Base-by-base conservation (phyloP, 2,797 vertebrate species). In the Acridotheres tristis region DNA sequence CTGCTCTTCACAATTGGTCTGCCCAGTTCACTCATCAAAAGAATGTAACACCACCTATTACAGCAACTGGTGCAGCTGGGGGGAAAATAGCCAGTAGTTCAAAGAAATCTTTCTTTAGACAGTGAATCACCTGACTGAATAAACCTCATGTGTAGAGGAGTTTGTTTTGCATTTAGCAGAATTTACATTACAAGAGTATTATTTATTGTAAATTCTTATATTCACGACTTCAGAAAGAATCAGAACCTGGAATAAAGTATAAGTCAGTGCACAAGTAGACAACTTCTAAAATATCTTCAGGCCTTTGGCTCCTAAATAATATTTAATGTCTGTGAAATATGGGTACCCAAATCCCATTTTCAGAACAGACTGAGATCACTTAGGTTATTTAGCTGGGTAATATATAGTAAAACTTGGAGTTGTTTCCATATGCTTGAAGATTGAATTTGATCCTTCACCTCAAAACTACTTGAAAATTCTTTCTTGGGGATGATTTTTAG, bases 371-470 rank as follows among this genome's bases (percentile, higher is more conserved):
- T 79, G 53, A 88, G 40, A 68, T 72, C n/a, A 74, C 30, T 53
- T 42, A 29, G 4, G 19, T 65, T 80, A 45, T 90, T 87, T 93
- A 67, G 17, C 59, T 81, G 47, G 14, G 26, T 78, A 92, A 78
- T 69, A 74, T 22, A 51, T 10, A 77, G 34, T 71, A 89, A 83
- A 76, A 27, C 9, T 43, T 47, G 17, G 27, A 79, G 38, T 38
- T 80, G 36, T 66, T 93, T 79, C 76, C 36, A 43, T 43, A 62
- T 42, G 38, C 7, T 78, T 1, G 1, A 43, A 74, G 30, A 76
- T 42, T 87, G 43, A 87, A 73, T 91, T 78, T 84, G 43, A 76
- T 80, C 83, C 76, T 94, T 93, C 38, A 62, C 34, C 76, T 82
- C 45, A 50, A 69, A 94, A 77, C 26, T 48, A 61, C 73, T 78